These are phyloP conservation scores for Trachymyrmex septentrionalis DNA, from an alignment of 1,140 invertebrate genomes.

Conservation along the genomic window DNA sequence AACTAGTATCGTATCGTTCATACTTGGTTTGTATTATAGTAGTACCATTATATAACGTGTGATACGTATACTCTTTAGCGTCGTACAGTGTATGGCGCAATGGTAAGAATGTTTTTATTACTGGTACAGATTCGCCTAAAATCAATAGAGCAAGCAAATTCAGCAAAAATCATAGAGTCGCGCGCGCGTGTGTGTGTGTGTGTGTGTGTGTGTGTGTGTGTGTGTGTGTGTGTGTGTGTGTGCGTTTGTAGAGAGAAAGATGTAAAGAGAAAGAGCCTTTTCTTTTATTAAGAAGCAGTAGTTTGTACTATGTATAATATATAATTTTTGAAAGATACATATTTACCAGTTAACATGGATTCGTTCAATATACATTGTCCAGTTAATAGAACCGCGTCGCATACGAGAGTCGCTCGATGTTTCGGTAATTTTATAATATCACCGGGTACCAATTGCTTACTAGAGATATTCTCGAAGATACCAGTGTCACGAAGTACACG, in stretches of 20 bases:
- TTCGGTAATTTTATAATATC: constrained; percentile 96
- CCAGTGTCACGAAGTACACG: constrained; percentile 86
- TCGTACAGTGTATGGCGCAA: constrained; percentile 80
- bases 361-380: constrained; percentile 98
- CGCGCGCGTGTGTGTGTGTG: too few species aligned
- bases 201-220: too few species aligned
- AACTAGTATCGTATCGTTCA: background rate
- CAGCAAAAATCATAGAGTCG: background rate
- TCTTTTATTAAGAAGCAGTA: background rate
- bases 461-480: constrained; percentile 86
- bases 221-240: too few species aligned
- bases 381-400: constrained; percentile 95
- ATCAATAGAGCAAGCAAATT: background rate
- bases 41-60: constrained; percentile 84
- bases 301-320: background rate
- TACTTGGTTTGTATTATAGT: constrained; percentile 85
- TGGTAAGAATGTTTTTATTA: constrained; percentile 83
- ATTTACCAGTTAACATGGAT: constrained; percentile 97
- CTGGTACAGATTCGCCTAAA: constrained; percentile 82
- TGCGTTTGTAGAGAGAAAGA: background rate
- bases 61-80: constrained; percentile 83
- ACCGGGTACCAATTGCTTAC: constrained; percentile 94
- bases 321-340: background rate
- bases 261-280: background rate
- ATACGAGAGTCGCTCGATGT: constrained; percentile 94